Base-by-base conservation (phyloP, 1,140 invertebrate genomes). In the Cyrtorhinus lividipennis region DNA sequence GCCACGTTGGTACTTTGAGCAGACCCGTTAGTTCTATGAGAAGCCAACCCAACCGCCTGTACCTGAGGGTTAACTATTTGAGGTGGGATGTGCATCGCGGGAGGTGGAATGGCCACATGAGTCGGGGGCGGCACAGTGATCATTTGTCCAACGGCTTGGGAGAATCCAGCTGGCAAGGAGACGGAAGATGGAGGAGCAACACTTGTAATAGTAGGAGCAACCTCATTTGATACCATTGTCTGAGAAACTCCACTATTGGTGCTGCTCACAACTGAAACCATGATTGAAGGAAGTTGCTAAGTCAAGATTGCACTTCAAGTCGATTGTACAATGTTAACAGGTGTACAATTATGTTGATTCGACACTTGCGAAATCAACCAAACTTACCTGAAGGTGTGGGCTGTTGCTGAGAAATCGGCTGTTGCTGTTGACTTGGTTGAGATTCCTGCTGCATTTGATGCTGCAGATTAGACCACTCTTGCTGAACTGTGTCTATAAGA, bases 401-500 rank as follows among this genome's bases (percentile, higher is more conserved):
- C 0, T 48, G 24, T 24, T 15, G 24, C n/a, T n/a, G n/a, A n/a
- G n/a, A n/a, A n/a, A n/a, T n/a, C n/a, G 56, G 60, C 27, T 13
- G 62, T 53, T 20, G 63, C 3, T 64, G 68, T n/a, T 66, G 64
- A 1, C 68, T 64, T 1, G 66, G 66, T 22, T 66, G 67, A 1
- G 66, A 63, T 1, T 64, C 66, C 25, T 66, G 65, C 27, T 66
- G 65, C 26, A 66, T 63, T 46, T 67, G 69, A 57, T 65, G 63
- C 65, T 68, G 67, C 24, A 62, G 26, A 73, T 67, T 74, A 72
- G 63, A 80, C 69, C 86, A 78, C 70, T 87, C 86, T 61, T 84
- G 82, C 68, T 87, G 82, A 75, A 90, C 83, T 27, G 86, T 90
- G 75, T 88, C 85, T 62, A 90, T 85, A 27, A 90, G 76, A 74